Conservation (phyloP, 2,113 vertebrate species). For the Tetrao urogallus region DNA sequence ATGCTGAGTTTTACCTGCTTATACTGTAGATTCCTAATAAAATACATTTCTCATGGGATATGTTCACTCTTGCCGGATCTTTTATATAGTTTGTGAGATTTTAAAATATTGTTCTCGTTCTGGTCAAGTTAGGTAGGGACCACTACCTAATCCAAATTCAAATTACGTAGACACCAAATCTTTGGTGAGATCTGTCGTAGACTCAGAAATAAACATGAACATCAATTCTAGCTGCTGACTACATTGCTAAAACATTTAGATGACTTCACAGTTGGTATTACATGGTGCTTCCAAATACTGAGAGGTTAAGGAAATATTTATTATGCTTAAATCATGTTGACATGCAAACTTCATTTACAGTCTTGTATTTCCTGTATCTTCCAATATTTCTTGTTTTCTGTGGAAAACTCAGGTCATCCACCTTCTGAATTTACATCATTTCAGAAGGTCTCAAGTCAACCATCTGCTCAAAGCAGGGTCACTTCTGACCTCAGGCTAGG, state of each 20-base stretch:
- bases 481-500: not conserved
- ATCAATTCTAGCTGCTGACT: not conserved
- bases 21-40: not conserved
- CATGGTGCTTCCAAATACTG: not conserved
- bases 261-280: not conserved
- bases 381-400: not conserved
- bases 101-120: not conserved
- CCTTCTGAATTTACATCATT: not conserved
- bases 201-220: not conserved
- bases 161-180: not conserved
- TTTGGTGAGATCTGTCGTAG: not conserved
- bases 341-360: not conserved
- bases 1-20: not conserved
- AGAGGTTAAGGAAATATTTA: not conserved
- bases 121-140: not conserved
- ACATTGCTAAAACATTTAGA: not conserved
- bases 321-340: not conserved
- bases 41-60: not conserved
- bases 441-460: not conserved
- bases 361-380: not conserved
- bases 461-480: not conserved
- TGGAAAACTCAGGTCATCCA: not conserved
- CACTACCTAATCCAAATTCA: not conserved
- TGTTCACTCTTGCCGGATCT: not conserved
- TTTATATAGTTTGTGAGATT: not conserved